A percentile compares a stretch with the other conserved stretches of the same genome.
phyloP scores from a whole-genome alignment of 2,113 vertebrate species.

The Pelecanoides urinatrix region DNA sequence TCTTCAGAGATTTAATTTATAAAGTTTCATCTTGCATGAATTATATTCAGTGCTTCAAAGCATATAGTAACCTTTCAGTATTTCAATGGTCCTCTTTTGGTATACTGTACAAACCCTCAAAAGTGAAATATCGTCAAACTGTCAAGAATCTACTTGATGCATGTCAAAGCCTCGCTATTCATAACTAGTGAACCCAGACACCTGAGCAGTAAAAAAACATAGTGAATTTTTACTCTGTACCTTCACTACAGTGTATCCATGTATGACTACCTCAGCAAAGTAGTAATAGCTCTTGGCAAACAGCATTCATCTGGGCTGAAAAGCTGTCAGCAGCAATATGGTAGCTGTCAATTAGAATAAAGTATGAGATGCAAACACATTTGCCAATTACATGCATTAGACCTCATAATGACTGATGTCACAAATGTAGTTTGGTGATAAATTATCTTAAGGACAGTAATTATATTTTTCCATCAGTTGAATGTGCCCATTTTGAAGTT shows the following conservation, averaged over 20 bases:
- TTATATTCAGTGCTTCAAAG: neutral
- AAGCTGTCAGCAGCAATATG: constrained; percentile 67
- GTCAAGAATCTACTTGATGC: neutral
- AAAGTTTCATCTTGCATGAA: neutral
- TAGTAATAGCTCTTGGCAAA: constrained; percentile 59
- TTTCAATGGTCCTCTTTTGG: neutral
- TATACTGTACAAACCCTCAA: neutral
- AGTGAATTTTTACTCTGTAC: neutral
- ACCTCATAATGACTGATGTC: constrained; percentile 68
- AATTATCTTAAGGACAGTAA: constrained; percentile 67
- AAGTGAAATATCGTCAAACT: constrained; percentile 2
- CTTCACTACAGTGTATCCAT: neutral
- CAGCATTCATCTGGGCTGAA: constrained; percentile 63
- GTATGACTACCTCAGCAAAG: constrained; percentile 46
- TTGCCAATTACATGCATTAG: constrained; percentile 71
- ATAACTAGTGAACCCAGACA: neutral
- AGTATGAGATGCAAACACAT: constrained; percentile 63
- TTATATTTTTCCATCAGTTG: constrained; percentile 55
- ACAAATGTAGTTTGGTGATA: constrained; percentile 61
- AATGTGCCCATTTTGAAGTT: constrained; percentile 32
- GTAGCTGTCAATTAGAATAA: constrained; percentile 70
- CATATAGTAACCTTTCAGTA: neutral
- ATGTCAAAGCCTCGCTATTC: constrained; percentile 5
- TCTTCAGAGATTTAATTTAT: constrained; percentile 4
- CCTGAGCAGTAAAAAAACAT: neutral